Evolutionary conservation across 2,113 vertebrate genomes (phyloP).

Genomic region (Isichthys henryi): DNA sequence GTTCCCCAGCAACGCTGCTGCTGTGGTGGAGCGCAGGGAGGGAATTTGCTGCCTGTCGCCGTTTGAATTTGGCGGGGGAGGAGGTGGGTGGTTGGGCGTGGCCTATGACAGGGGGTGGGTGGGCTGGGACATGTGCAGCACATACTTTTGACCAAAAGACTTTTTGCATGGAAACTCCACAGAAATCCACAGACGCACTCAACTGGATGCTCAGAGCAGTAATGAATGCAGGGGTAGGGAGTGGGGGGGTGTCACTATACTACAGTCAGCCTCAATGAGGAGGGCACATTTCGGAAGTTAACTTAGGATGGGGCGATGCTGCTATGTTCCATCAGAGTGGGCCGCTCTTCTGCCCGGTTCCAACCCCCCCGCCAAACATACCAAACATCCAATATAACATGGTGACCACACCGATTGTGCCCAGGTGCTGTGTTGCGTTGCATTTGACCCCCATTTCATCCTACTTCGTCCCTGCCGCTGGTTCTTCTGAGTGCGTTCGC

Average conservation of each 20-base stretch:
- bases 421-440: conserved; percentile 17
- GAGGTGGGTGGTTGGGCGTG: background rate
- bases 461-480: conserved; percentile 42
- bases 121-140: background rate
- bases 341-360: conserved; percentile 32
- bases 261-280: background rate
- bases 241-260: background rate
- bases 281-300: conserved; percentile 33
- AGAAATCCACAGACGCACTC: background rate
- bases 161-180: background rate
- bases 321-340: conserved; percentile 38
- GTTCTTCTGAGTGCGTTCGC: conserved; percentile 48
- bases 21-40: background rate
- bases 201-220: background rate
- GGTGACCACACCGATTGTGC: conserved; percentile 8
- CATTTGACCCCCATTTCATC: conserved; percentile 16
- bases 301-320: conserved; percentile 43
- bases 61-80: background rate
- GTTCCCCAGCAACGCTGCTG: background rate
- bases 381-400: conserved; percentile 23
- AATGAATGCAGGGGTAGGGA: background rate
- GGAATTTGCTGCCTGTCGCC: background rate
- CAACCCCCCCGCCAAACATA: conserved; percentile 21
- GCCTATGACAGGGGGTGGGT: background rate
- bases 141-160: background rate